Evolutionary conservation across 2,113 vertebrate species (phyloP).

Genomic region (Pterocles burchelli): DNA sequence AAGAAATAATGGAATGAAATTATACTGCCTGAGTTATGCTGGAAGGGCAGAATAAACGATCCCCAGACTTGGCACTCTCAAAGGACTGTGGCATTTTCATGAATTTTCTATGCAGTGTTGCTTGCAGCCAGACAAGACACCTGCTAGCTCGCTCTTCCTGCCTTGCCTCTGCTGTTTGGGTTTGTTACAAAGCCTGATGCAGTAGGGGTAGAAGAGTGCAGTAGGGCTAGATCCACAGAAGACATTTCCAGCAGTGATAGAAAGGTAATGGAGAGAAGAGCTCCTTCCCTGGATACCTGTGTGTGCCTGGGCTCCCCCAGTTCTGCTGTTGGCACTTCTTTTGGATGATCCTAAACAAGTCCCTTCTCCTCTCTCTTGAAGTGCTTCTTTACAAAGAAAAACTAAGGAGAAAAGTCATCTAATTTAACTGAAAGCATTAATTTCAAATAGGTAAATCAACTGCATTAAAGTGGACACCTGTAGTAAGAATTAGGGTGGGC

Average conservation of each 20-base stretch:
- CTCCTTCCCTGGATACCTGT: background rate
- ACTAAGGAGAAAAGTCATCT: background rate
- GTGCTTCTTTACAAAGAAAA: background rate
- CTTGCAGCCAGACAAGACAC: background rate
- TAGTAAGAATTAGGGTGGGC: background rate
- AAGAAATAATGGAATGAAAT: slow-evolving; percentile 50
- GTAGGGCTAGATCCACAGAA: background rate
- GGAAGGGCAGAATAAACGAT: slow-evolving; percentile 28
- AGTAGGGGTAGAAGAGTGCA: background rate
- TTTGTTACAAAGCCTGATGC: background rate
- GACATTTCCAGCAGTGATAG: background rate
- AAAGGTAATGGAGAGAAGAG: background rate
- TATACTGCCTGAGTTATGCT: background rate
- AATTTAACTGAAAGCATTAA: background rate
- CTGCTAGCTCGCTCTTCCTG: background rate
- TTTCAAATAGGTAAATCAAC: background rate
- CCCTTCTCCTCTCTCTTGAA: background rate
- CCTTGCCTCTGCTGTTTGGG: background rate
- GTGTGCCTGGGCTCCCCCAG: background rate
- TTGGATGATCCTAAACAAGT: background rate
- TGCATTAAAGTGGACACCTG: background rate
- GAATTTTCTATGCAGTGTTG: background rate
- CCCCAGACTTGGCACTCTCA: background rate
- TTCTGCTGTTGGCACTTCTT: background rate
- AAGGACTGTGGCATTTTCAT: slow-evolving; percentile 2